Conservation (phyloP, 2,113 vertebrate species). For the Brachyistius frenatus region DNA sequence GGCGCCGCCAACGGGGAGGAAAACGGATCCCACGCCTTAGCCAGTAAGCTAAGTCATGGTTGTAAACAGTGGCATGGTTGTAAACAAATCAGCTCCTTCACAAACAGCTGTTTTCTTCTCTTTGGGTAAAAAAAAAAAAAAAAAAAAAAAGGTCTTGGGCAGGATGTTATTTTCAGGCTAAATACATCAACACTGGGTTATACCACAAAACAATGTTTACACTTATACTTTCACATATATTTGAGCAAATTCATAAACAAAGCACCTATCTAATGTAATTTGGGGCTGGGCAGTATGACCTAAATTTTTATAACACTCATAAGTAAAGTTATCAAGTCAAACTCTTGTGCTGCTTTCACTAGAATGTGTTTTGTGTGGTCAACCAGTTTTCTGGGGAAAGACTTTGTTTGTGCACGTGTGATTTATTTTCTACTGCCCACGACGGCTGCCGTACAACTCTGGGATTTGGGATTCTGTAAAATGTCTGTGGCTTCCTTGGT, state of each 20-base stretch:
- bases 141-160: neutral
- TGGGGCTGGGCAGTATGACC: neutral
- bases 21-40: constrained; percentile 95
- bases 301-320: neutral
- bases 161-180: too few species aligned
- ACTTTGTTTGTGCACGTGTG: neutral
- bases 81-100: neutral
- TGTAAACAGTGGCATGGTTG: constrained; percentile 6
- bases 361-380: neutral
- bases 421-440: neutral
- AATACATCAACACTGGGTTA: neutral
- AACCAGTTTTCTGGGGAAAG: too few species aligned
- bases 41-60: constrained; percentile 88
- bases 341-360: neutral
- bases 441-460: neutral
- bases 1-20: constrained; percentile 97
- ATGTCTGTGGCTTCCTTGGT: neutral
- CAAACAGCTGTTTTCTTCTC: neutral
- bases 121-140: neutral
- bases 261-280: neutral
- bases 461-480: constrained; percentile 4
- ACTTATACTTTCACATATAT: neutral
- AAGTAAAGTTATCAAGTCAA: neutral
- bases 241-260: neutral
- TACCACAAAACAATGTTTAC: neutral